Percentiles rank a stretch among this genome's conserved stretches.
Evolutionary conservation across 2,888 invertebrate genomes (phyloP).

Genomic region (Drosophila parthenogenetica): DNA sequence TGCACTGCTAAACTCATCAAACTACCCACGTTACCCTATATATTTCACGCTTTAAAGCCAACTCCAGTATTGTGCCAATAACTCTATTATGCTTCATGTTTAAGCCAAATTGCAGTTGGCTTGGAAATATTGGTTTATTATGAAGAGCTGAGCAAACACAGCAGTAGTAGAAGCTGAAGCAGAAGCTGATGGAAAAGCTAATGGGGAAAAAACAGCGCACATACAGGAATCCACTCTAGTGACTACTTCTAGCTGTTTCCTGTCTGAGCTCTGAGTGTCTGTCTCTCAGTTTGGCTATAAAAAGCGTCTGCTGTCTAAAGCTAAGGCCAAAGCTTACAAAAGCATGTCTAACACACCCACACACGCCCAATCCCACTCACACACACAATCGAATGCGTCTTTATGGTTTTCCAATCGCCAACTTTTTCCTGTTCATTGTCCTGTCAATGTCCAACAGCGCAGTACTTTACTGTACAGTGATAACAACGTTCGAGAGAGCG

Average conservation of each 20-base stretch:
- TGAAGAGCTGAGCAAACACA: conserved; percentile 27
- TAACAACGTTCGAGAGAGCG: conserved; percentile 51
- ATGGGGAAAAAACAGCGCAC: not conserved
- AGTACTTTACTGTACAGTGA: conserved; percentile 43
- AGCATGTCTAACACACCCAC: conserved; percentile 16
- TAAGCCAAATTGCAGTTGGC: conserved; percentile 4
- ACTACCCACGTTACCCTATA: not conserved
- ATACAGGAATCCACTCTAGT: not conserved
- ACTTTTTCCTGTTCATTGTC: conserved; percentile 43
- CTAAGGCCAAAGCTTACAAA: conserved; percentile 28
- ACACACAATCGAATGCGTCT: conserved; percentile 40
- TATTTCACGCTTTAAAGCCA: not conserved
- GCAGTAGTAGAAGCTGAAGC: not conserved
- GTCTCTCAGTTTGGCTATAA: conserved; percentile 39
- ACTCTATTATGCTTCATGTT: conserved; percentile 5
- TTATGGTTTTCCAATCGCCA: conserved; percentile 76
- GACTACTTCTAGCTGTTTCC: conserved; percentile 9
- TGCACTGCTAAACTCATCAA: not conserved
- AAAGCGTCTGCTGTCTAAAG: conserved; percentile 30
- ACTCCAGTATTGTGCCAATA: conserved; percentile 38
- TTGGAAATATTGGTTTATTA: conserved; percentile 14
- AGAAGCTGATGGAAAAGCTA: conserved; percentile 8
- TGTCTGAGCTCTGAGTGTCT: conserved; percentile 36
- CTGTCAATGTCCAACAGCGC: conserved; percentile 37
- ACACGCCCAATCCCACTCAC: conserved; percentile 7